phyloP scores from a whole-genome alignment of 2,888 invertebrate species.

The Periphyllus acericola region DNA sequence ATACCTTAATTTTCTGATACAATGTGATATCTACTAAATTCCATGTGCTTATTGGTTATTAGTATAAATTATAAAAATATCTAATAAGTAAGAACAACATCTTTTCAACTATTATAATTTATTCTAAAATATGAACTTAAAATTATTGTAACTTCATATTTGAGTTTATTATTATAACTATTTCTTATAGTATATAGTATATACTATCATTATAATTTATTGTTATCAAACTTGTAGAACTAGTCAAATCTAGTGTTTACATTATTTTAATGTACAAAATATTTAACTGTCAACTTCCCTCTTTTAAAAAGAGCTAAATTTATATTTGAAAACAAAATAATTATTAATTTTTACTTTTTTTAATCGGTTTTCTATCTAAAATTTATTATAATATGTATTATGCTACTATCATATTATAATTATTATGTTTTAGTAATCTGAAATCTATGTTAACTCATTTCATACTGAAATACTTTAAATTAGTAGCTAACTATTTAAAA shows the following conservation, averaged over 20 bases:
- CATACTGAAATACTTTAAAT: not conserved
- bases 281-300: not conserved
- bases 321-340: too few relatives aligned
- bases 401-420: not conserved
- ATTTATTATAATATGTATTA: too few relatives aligned
- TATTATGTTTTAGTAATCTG: not conserved
- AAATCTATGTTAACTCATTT: not conserved
- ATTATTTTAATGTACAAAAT: constrained; percentile 30
- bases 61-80: constrained; percentile 11
- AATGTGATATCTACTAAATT: constrained; percentile 26
- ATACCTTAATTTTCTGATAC: not conserved
- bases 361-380: not conserved
- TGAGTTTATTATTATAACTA: not conserved
- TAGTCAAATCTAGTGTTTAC: not conserved
- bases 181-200: not conserved
- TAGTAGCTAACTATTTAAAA: not conserved
- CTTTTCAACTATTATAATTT: not conserved
- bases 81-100: constrained; percentile 1
- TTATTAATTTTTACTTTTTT: too few relatives aligned
- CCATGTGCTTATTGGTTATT: not conserved
- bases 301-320: not conserved
- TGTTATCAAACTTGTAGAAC: constrained; percentile 12
- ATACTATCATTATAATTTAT: not conserved
- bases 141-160: not conserved
- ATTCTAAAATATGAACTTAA: not conserved